phyloP scores from a whole-genome alignment of 2,797 vertebrate species.

The Tarsius wallacei region DNA sequence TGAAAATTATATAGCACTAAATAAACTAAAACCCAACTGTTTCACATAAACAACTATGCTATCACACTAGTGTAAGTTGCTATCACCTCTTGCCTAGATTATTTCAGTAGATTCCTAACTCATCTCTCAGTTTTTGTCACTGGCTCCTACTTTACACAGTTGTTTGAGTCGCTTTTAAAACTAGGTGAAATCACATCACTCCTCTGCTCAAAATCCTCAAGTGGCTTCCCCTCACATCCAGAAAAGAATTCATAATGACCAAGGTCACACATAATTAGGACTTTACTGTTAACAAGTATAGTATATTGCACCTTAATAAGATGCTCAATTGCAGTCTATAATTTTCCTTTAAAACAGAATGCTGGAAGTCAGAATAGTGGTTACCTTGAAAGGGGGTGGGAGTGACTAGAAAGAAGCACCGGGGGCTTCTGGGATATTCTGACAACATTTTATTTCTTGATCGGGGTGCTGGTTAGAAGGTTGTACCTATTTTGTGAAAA shows the following conservation, averaged over 20 bases:
- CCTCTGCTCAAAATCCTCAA: slow-evolving; percentile 15
- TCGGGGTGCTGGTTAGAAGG: background rate
- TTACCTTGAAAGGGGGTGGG: background rate
- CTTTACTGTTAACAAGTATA: background rate
- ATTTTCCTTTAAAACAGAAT: background rate
- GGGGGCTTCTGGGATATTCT: background rate
- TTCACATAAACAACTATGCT: background rate
- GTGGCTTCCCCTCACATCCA: background rate
- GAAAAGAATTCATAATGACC: background rate
- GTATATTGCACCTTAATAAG: background rate
- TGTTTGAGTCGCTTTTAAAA: background rate
- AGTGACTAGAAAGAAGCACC: background rate
- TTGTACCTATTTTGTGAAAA: background rate
- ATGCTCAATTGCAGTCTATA: background rate
- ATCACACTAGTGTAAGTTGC: background rate
- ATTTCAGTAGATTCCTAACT: background rate
- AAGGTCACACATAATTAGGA: background rate
- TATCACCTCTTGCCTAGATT: background rate
- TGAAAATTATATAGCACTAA: slow-evolving; percentile 36
- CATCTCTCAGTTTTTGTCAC: background rate
- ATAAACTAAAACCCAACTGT: background rate
- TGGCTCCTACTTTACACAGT: background rate
- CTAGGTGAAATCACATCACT: background rate
- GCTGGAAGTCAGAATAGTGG: background rate
- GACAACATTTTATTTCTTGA: background rate